Conservation (phyloP, 2,797 vertebrate species). For the Etheostoma perlongum region DNA sequence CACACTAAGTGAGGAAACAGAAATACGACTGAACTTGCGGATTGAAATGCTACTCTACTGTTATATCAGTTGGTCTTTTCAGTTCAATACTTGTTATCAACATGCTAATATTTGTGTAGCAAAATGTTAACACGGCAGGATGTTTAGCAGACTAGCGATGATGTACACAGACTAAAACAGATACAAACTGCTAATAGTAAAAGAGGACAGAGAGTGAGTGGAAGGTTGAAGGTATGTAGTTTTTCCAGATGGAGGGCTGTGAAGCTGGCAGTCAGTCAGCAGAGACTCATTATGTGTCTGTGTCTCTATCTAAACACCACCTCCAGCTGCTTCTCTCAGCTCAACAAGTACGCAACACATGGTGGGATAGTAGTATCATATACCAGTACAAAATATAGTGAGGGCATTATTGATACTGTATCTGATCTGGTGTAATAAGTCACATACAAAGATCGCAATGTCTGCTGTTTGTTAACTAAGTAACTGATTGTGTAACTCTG, state of each 20-base stretch:
- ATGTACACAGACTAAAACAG: background rate
- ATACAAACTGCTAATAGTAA: background rate
- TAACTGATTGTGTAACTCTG: background rate
- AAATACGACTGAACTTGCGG: background rate
- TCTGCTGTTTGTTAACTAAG: background rate
- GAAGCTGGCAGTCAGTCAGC: slow-evolving; percentile 43
- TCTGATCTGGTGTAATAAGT: background rate
- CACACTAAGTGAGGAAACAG: background rate
- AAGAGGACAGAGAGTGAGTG: background rate
- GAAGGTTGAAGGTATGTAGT: slow-evolving; percentile 15
- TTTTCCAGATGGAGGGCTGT: slow-evolving; percentile 36
- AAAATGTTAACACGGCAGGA: background rate
- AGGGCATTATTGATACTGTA: background rate
- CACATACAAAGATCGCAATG: background rate
- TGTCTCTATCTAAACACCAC: slow-evolving; percentile 34
- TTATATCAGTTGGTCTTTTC: background rate
- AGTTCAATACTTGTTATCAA: background rate
- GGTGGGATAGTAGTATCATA: too few species aligned
- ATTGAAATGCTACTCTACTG: background rate
- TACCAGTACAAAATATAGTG: too few species aligned
- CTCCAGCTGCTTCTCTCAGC: background rate
- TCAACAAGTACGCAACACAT: background rate
- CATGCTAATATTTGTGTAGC: background rate
- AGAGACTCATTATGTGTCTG: slow-evolving; percentile 43
- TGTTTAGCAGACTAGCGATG: background rate